Evolutionary conservation across 2,888 invertebrate species (phyloP), one percentile per base, ranked within the genome.

Genomic region (Desoria tigrina): DNA sequence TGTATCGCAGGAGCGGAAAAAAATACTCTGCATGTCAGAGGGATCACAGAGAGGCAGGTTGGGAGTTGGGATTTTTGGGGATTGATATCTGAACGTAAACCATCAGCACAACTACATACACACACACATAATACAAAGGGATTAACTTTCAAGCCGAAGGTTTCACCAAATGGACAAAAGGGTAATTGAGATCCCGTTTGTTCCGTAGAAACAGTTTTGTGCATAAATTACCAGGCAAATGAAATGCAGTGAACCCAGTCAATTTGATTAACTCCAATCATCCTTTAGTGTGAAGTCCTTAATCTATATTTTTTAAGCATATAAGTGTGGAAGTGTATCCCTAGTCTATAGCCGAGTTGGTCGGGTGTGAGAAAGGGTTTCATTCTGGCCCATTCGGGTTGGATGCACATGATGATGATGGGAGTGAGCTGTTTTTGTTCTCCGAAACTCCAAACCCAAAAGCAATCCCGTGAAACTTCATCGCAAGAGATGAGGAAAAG

Each of bases 231-330:
- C 56, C 58, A 66, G 42, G 63, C 57, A 64, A 66, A 66, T 64
- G 65, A 73, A 71, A 70, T 67, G 67, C 66, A 73, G 66, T 73
- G 69, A 71, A 66, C 73, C 71, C 66, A 66, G 61, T 63, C 68
- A 67, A 71, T 69, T 71, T 71, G 71, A 73, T 71, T 68, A 73
- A 61, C 50, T 62, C 50, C 63, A 61, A 42, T 45, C 60, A 62
- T 61, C 65, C 24, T 61, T 63, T 21, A 6, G 24, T 21, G 45
- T 45, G 45, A 51, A 51, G 51, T 51, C 24, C 26, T 26, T 7
- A 49, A 7, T 49, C 7, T 49, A 49, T 16, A 18, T n/a, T n/a
- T n/a, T 21, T n/a, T 18, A 24, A 51, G 51, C 18, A 26, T 26
- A 23, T 4, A 24, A 51, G 32, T 51, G 26, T 24, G 23, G 6